Base-by-base conservation (phyloP, 1,140 invertebrate species). In the Cydia pomonella region DNA sequence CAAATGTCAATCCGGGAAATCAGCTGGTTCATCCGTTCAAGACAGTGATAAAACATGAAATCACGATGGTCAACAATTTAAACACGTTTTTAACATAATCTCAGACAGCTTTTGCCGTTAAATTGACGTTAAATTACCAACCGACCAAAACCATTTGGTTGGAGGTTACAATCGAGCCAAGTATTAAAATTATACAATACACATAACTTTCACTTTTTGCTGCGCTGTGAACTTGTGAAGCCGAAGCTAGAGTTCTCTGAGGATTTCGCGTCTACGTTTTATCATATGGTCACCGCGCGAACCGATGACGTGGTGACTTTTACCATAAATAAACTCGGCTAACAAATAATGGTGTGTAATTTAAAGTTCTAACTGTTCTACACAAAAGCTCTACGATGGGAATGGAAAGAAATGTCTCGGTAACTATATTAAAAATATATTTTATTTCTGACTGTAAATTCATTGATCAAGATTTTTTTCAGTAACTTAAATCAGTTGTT, bases 201-300 rank as follows among this genome's bases (percentile, higher is more conserved):
- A 69, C 33, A 18, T 69, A 3, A 64, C 64, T 69, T 69, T 69
- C 64, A 69, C 64, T 69, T 69, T 69, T 69, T 69, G 64, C 29
- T 38, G 18, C 41, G 41, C 41, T 16, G 41, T 44, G 38, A 41
- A 18, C 16, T 69, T 33, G 64, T 69, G 64, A 59, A 59, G 53
- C 21, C 33, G 64, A 41, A 69, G 53, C 27, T 1, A 69, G 63
- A 29, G 29, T 69, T 18, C 10, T 10, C 53, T 12, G 53, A 59
- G 53, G 21, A 59, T 12, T 10, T 23, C 18, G 53, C 3, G 21
- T 23, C 21, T 59, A 59, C 53, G 53, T 59, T 10, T 9, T 59
- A 38, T 69, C 18, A 10, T 69, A 69, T 27, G 5, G 64, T 38
- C 64, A 38, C 64, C 13, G 41, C n/a, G 7, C 29, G 25, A 66